Evolutionary conservation across 2,888 invertebrate genomes (phyloP).

Genomic region (Agriopis leucophaearia): DNA sequence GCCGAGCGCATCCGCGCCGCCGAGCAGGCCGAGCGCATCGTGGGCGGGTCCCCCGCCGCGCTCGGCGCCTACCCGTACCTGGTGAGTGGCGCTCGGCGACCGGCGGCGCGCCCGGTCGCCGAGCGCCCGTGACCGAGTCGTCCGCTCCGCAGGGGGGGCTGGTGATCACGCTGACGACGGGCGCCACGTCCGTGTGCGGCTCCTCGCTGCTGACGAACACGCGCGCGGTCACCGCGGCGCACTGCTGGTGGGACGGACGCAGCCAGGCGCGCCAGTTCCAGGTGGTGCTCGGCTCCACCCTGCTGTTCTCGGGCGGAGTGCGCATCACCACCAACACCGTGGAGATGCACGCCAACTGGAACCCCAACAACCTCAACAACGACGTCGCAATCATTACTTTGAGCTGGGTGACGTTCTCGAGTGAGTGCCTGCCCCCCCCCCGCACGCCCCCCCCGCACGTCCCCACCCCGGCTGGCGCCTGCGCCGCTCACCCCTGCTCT

Average conservation of each 20-base stretch:
- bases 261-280: constrained; percentile 58
- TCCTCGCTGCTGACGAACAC: constrained; percentile 54
- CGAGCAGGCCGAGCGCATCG: constrained; percentile 45
- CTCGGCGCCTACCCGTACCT: constrained; percentile 49
- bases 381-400: constrained; percentile 52
- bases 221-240: constrained; percentile 55
- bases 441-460: background rate
- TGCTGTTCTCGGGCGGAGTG: constrained; percentile 56
- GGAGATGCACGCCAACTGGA: constrained; percentile 50
- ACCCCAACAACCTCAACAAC: constrained; percentile 48
- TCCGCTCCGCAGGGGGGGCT: constrained; percentile 48
- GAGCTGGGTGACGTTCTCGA: constrained; percentile 48
- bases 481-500: constrained; percentile 13
- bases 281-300: constrained; percentile 58
- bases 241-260: constrained; percentile 61
- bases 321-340: constrained; percentile 51
- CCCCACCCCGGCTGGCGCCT: background rate
- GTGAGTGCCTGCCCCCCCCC: constrained; percentile 41
- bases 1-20: constrained; percentile 49
- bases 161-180: constrained; percentile 53
- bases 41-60: constrained; percentile 39
- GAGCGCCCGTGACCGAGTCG: background rate
- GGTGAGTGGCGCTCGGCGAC: background rate
- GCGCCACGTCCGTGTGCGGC: constrained; percentile 54
- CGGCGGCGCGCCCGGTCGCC: too few relatives aligned